Percentiles rank a stretch among this genome's conserved stretches.
Conservation (phyloP, 2,113 vertebrate genomes). For the Nyctibius bracteatus region DNA sequence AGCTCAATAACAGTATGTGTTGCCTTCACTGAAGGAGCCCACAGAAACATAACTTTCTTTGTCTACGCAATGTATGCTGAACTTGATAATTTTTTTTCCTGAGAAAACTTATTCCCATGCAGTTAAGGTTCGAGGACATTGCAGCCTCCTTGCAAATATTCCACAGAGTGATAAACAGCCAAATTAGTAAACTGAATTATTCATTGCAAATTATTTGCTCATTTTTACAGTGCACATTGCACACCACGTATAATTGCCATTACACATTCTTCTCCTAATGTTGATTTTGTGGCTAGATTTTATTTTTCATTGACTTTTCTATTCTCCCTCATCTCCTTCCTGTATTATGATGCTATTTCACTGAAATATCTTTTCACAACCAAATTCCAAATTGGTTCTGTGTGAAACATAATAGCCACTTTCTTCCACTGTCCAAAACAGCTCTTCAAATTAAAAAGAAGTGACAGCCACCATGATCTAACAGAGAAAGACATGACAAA, state of each 20-base stretch:
- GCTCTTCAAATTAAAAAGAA: background rate
- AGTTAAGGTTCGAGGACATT: background rate
- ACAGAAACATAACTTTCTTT: background rate
- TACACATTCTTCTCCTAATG: background rate
- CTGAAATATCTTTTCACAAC: background rate
- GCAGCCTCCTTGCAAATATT: background rate
- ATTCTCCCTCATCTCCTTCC: background rate
- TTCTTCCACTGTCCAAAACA: background rate
- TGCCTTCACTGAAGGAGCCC: background rate
- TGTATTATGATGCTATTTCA: background rate
- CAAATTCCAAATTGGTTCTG: background rate
- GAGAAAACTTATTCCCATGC: background rate
- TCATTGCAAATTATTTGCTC: slow-evolving; percentile 17
- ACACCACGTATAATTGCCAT: background rate
- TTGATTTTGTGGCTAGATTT: background rate
- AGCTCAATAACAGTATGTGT: background rate
- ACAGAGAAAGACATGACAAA: background rate
- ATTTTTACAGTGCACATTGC: background rate
- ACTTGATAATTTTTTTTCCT: background rate
- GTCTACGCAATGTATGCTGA: background rate
- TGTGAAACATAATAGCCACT: background rate
- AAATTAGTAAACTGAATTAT: slow-evolving; percentile 22
- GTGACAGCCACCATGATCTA: background rate
- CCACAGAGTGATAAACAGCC: background rate
- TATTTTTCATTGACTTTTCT: background rate